A percentile compares a stretch with the other conserved stretches of the same genome.
Evolutionary conservation across 1,140 invertebrate genomes (phyloP).

Genomic region (Phthorimaea operculella): DNA sequence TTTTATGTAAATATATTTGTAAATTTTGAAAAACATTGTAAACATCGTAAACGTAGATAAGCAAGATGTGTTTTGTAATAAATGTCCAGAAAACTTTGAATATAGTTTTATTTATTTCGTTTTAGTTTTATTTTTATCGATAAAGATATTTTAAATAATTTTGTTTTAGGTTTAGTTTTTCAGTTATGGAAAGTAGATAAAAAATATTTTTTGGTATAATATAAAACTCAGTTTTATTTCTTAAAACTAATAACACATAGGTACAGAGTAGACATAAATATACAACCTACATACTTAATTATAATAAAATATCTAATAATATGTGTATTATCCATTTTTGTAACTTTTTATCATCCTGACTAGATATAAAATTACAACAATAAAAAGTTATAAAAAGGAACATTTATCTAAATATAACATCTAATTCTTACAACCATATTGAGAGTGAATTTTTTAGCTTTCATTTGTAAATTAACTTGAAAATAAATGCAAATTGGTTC

Average conservation of each 20-base stretch:
- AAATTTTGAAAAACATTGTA: slow-evolving; percentile 16
- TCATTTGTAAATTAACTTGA: too few species aligned
- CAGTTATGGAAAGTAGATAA: too few species aligned
- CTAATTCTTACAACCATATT: too few species aligned
- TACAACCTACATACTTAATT: neutral
- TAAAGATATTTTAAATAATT: too few species aligned
- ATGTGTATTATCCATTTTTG: neutral
- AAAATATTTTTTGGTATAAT: too few species aligned
- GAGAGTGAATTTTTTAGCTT: too few species aligned
- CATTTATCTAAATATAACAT: neutral
- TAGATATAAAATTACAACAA: neutral
- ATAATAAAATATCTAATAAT: too few species aligned
- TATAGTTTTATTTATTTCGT: neutral
- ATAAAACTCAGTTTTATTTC: neutral
- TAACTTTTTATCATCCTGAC: neutral
- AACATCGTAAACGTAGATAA: slow-evolving; percentile 20
- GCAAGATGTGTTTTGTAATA: slow-evolving; percentile 21
- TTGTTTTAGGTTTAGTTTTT: too few species aligned
- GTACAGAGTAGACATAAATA: neutral
- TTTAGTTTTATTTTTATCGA: neutral
- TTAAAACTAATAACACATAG: neutral
- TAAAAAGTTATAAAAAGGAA: neutral
- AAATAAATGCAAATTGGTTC: too few species aligned
- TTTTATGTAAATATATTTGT: too few species aligned
- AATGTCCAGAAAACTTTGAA: slow-evolving; percentile 12